phyloP scores from a whole-genome alignment of 1,140 invertebrate species.

The Drosophila jambulina region DNA sequence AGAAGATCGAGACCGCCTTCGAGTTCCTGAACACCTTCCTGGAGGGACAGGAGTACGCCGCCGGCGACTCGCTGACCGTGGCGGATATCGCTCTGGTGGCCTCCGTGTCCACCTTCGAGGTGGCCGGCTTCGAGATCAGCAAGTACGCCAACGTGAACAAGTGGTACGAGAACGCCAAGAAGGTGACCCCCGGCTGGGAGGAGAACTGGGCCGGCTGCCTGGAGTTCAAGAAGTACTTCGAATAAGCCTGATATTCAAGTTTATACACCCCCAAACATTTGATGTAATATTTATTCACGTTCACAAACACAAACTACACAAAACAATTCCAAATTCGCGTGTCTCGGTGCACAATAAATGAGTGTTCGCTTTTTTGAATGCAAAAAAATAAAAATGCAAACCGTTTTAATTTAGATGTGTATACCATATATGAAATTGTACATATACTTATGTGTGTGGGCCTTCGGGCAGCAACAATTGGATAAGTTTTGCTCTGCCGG shows the following conservation, averaged over 20 bases:
- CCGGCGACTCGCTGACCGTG: slow-evolving; percentile 89
- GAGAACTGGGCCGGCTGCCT: slow-evolving; percentile 88
- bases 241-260: slow-evolving; percentile 55
- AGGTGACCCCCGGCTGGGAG: slow-evolving; percentile 90
- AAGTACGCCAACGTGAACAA: slow-evolving; percentile 89
- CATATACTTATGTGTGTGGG: neutral
- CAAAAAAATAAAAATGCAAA: slow-evolving; percentile 10
- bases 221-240: slow-evolving; percentile 86
- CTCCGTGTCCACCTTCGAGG: slow-evolving; percentile 89
- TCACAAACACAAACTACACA: slow-evolving; percentile 26
- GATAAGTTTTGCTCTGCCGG: slow-evolving; percentile 1
- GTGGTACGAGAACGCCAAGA: slow-evolving; percentile 90
- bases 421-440: neutral
- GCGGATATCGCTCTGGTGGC: slow-evolving; percentile 89
- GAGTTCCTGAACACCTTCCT: slow-evolving; percentile 89
- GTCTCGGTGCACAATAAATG: slow-evolving; percentile 41
- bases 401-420: slow-evolving; percentile 17
- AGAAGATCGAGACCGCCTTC: slow-evolving; percentile 88
- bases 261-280: slow-evolving; percentile 33
- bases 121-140: slow-evolving; percentile 88
- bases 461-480: slow-evolving; percentile 17
- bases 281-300: slow-evolving; percentile 59
- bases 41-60: slow-evolving; percentile 88
- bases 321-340: slow-evolving; percentile 48
- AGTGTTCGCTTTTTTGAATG: slow-evolving; percentile 52